phyloP scores from a whole-genome alignment of 2,888 invertebrate species.

The Macrosoma leucophasiata region DNA sequence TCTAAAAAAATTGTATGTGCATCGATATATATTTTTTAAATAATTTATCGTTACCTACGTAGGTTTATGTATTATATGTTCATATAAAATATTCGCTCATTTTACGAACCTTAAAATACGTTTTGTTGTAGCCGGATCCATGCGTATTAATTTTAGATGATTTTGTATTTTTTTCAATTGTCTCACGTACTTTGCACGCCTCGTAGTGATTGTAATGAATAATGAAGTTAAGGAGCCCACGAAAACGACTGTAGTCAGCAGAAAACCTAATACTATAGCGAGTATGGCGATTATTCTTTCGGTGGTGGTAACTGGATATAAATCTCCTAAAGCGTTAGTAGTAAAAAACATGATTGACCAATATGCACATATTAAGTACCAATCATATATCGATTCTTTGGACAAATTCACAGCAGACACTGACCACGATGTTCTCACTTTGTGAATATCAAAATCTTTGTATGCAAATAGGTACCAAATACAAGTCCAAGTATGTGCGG shows the following conservation, averaged over 20 bases:
- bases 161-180: conserved; percentile 61
- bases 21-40: neutral
- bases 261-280: conserved; percentile 59
- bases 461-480: conserved; percentile 64
- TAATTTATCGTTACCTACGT: neutral
- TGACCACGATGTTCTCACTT: conserved; percentile 57
- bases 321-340: conserved; percentile 62
- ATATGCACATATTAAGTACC: conserved; percentile 66
- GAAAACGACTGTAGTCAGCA: conserved; percentile 64
- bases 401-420: conserved; percentile 49
- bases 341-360: conserved; percentile 67
- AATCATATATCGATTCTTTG: conserved; percentile 53
- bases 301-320: conserved; percentile 57
- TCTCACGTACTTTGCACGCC: conserved; percentile 59
- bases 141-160: conserved; percentile 58
- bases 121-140: conserved; percentile 52
- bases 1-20: conserved; percentile 28
- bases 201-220: conserved; percentile 65
- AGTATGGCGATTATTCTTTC: conserved; percentile 56
- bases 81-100: neutral
- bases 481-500: conserved; percentile 66
- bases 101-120: conserved; percentile 54
- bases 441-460: conserved; percentile 46
- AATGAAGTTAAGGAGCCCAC: conserved; percentile 70
- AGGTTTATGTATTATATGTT: neutral